Evolutionary conservation across 2,113 vertebrate species (phyloP).

Genomic region (Ctenomys sociabilis): DNA sequence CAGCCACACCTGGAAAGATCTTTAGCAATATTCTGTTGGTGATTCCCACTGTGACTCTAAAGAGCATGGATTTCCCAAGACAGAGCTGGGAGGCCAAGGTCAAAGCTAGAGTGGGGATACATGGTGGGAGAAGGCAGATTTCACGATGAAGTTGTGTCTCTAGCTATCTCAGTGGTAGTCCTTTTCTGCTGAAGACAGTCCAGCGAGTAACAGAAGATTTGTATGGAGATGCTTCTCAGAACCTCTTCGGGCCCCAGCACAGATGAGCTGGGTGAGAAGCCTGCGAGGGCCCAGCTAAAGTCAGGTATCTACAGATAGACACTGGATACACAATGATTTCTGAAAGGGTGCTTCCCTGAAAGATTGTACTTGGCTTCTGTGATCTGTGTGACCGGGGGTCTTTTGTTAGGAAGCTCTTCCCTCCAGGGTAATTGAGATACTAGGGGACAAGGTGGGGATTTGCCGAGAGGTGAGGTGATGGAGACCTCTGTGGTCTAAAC

Average conservation of each 20-base stretch:
- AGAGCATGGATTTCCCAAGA: conserved; percentile 36
- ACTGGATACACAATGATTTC: conserved; percentile 66
- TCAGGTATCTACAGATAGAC: conserved; percentile 38
- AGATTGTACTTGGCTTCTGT: background rate
- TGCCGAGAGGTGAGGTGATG: background rate
- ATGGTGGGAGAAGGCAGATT: background rate
- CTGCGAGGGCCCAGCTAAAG: conserved; percentile 35
- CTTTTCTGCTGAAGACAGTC: conserved; percentile 54
- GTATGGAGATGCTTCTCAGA: conserved; percentile 68
- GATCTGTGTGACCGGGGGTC: background rate
- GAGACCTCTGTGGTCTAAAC: background rate
- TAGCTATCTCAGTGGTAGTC: conserved; percentile 63
- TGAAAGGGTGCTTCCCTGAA: conserved; percentile 31
- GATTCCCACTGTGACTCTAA: conserved; percentile 44
- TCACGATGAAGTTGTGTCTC: conserved; percentile 52
- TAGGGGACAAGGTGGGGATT: background rate
- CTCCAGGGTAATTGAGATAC: background rate
- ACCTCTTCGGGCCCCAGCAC: background rate
- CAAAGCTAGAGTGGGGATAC: background rate
- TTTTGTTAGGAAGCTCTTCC: background rate
- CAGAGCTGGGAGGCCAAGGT: background rate
- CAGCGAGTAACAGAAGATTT: conserved; percentile 72
- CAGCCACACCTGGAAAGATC: conserved; percentile 51
- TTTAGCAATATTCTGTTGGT: conserved; percentile 63
- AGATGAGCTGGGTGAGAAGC: conserved; percentile 7